These are phyloP conservation scores for Bombus waltoni DNA, from an alignment of 1,140 invertebrate genomes.

Conservation along the genomic window DNA sequence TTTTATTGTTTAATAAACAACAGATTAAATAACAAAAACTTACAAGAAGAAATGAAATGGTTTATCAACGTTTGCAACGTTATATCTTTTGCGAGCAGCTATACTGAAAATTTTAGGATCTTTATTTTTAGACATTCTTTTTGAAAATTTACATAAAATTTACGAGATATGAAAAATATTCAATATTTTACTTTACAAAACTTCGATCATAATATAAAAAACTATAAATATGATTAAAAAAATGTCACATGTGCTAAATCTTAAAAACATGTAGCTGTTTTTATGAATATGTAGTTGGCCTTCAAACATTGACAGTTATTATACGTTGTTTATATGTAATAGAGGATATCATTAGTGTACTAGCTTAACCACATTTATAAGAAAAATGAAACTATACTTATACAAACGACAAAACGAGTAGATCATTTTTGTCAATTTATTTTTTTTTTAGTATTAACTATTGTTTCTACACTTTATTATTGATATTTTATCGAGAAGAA, in stretches of 20 bases:
- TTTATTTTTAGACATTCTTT: not conserved
- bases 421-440: not conserved
- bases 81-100: not conserved
- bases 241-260: not conserved
- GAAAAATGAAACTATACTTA: not conserved
- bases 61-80: not conserved
- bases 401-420: not conserved
- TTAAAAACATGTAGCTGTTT: not conserved
- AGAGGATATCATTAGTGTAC: not conserved
- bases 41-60: constrained; percentile 1
- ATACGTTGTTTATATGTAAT: not conserved
- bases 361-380: not conserved
- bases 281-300: constrained; percentile 18
- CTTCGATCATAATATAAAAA: not conserved
- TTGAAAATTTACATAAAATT: not conserved
- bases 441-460: not conserved
- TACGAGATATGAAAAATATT: constrained; percentile 1
- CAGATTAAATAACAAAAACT: not conserved
- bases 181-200: not conserved
- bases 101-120: not conserved
- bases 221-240: not conserved
- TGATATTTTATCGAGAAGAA: not conserved
- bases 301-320: constrained; percentile 38
- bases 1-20: constrained; percentile 7
- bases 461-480: not conserved